Base-by-base conservation (phyloP, 2,888 invertebrate genomes). In the Pyrocoelia pectoralis region DNA sequence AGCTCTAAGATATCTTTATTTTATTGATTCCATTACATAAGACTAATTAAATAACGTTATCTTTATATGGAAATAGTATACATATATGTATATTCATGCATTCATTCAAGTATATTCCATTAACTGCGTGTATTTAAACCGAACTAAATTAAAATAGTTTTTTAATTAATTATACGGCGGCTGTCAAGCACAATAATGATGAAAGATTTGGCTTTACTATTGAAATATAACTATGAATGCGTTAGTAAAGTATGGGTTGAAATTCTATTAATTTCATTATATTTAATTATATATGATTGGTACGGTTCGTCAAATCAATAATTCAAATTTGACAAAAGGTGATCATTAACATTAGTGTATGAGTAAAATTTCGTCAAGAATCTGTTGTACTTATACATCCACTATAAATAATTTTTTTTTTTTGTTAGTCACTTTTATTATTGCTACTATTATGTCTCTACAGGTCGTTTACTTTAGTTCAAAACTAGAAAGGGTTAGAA, bases 1-100 rank as follows among this genome's bases (percentile, higher is more conserved):
- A 38, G 38, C 12, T 5, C 38, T 38, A 38, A 43, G 41, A 43
- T 43, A 43, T 43, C 41, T 43, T 43, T 43, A 43, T 43, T 43
- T 43, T 43, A 43, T 43, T 43, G 41, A 43, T 1, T 43, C 41
- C 13, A 43, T 43, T 43, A 43, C 41, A 43, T 2, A 3, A 15
- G 13, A 43, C 41, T 43, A 43, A 43, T 43, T 43, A 43, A 43
- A 43, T 43, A 43, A 43, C 3, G 14, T 9, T 14, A 43, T 43
- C 41, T 43, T 13, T 14, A 13, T 43, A 43, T 15, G 41, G 41
- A 43, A 13, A 15, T 15, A 2, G 15, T 13, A 15, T 15, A n/a
- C n/a, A 15, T 43, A 13, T 13, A 2, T 43, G 12, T 15, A 43
- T 43, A 15, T 43, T n/a, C 6, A 24, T 24, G 24, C 24, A 24